Percentiles rank a stretch among this genome's conserved stretches.
Conservation (phyloP, 2,113 vertebrate genomes). For the Camelus bactrianus region DNA sequence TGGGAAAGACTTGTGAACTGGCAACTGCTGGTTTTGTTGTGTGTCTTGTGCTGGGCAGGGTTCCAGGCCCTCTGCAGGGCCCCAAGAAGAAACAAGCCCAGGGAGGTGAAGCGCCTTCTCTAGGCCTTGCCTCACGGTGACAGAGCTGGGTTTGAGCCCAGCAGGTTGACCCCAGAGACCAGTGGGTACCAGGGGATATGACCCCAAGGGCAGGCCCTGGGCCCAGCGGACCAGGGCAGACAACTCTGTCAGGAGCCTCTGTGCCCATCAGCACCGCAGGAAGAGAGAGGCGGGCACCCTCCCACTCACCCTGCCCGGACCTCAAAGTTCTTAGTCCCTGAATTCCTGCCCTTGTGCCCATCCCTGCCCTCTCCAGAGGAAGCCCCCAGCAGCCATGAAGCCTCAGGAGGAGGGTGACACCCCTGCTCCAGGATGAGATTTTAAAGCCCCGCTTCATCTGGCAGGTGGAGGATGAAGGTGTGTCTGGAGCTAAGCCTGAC, state of each 20-base stretch:
- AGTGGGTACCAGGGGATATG: background rate
- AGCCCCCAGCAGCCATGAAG: background rate
- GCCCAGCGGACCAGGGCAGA: background rate
- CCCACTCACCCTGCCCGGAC: too few species aligned
- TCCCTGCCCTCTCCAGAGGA: background rate
- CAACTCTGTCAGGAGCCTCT: background rate
- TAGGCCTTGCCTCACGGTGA: background rate
- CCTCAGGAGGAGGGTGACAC: too few species aligned
- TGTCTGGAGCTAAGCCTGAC: background rate
- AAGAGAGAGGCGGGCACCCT: background rate
- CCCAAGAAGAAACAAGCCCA: background rate
- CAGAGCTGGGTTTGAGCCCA: background rate
- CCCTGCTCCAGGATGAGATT: background rate
- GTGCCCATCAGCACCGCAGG: background rate
- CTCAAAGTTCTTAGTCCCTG: background rate
- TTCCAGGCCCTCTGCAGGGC: background rate
- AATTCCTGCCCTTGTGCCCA: background rate
- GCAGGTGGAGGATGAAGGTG: background rate
- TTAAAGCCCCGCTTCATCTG: background rate
- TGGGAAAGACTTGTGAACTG: background rate
- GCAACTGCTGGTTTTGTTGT: background rate
- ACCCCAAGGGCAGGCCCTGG: background rate
- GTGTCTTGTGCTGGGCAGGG: too few species aligned
- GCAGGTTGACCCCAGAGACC: background rate
- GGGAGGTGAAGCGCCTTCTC: background rate